A percentile compares a stretch with the other conserved stretches of the same genome.
phyloP scores from a whole-genome alignment of 2,888 invertebrate genomes.

The Masnerella sp. region DNA sequence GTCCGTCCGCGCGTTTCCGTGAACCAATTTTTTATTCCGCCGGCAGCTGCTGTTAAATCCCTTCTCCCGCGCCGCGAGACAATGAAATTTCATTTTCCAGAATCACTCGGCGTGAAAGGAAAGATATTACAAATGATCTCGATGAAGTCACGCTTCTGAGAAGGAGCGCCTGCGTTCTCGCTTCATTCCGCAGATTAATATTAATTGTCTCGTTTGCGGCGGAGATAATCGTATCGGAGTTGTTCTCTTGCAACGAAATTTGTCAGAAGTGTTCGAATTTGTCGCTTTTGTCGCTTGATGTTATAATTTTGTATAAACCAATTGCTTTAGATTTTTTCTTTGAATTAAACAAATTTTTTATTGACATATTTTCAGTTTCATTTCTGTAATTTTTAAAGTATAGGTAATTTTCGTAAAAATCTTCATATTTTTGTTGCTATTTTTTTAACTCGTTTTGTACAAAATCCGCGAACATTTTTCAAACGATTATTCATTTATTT shows the following conservation, averaged over 20 bases:
- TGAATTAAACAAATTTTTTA: no score
- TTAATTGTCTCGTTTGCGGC: constrained; percentile 56
- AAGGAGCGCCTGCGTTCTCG: constrained; percentile 56
- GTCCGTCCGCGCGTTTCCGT: constrained; percentile 36
- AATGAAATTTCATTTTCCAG: constrained; percentile 60
- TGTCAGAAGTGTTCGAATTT: no score
- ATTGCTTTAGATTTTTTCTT: no score
- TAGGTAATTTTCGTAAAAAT: no score
- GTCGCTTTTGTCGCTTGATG: no score
- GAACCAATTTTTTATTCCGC: constrained; percentile 42
- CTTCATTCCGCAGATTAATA: constrained; percentile 55
- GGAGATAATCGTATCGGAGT: constrained; percentile 39
- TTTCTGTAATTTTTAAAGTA: no score
- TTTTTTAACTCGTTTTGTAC: no score
- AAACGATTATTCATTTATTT: no score
- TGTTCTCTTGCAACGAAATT: constrained; percentile 23
- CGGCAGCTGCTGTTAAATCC: constrained; percentile 42
- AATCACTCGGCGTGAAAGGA: constrained; percentile 60
- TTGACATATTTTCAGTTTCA: no score
- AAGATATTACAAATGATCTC: constrained; percentile 58
- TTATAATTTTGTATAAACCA: no score
- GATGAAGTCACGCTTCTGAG: constrained; percentile 59
- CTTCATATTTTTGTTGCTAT: no score
- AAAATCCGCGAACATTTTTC: no score
- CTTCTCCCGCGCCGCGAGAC: constrained; percentile 32